phyloP scores from a whole-genome alignment of 2,888 invertebrate species.

The Ophioninae sp. region DNA sequence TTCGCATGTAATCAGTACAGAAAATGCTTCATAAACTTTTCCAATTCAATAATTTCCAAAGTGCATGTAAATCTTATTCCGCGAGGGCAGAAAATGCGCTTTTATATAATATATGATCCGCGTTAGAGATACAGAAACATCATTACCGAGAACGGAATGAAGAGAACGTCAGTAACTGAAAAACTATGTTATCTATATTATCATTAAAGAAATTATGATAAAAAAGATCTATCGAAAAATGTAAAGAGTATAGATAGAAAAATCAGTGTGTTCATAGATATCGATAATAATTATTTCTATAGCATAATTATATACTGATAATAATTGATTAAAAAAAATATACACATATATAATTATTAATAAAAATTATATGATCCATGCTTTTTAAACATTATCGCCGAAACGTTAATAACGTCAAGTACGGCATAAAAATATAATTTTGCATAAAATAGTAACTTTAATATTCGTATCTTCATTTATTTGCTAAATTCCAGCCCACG shows the following conservation, averaged over 20 bases:
- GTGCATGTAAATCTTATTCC: not conserved
- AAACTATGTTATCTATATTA: not conserved
- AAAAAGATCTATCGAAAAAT: no score
- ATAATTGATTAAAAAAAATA: not conserved
- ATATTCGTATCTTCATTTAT: not conserved
- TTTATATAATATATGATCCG: not conserved
- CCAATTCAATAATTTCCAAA: not conserved
- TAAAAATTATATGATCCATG: not conserved
- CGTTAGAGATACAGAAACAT: not conserved
- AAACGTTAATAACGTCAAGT: not conserved
- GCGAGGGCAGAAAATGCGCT: not conserved
- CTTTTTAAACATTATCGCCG: not conserved
- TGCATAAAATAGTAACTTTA: not conserved
- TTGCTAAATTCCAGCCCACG: constrained; percentile 86
- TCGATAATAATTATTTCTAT: not conserved
- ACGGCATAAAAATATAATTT: not conserved
- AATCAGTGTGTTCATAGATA: not conserved
- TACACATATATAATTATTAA: not conserved
- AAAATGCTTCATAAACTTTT: not conserved
- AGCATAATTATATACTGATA: not conserved
- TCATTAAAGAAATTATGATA: not conserved
- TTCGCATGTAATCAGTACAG: not conserved
- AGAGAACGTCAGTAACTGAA: not conserved
- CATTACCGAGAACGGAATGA: not conserved
- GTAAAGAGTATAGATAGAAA: not conserved